Conservation (phyloP, 1,140 invertebrate species). For the Periplaneta americana region DNA sequence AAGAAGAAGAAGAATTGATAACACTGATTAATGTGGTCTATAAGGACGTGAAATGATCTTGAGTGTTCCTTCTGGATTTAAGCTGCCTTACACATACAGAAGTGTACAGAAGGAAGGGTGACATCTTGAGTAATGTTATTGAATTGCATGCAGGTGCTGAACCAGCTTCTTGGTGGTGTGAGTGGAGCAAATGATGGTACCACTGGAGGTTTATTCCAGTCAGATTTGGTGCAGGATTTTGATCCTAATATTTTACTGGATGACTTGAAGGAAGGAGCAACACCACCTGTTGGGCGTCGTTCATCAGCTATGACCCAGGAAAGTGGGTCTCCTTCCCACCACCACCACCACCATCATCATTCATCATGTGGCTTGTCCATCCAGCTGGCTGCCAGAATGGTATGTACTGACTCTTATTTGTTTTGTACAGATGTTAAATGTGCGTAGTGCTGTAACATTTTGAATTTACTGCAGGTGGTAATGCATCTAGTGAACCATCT, state of each 20-base stretch:
- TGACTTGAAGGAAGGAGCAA: constrained; percentile 43
- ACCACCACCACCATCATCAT: neutral
- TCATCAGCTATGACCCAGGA: neutral
- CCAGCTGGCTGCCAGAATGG: constrained; percentile 60
- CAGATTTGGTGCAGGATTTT: constrained; percentile 48
- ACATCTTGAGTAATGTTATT: no score
- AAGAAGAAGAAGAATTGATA: no score
- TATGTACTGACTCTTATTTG: constrained; percentile 22
- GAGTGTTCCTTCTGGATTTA: no score
- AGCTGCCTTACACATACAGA: no score
- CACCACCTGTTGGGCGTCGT: neutral
- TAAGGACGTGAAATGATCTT: no score
- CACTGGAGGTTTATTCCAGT: constrained; percentile 23
- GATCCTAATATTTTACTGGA: constrained; percentile 64
- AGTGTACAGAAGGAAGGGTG: no score
- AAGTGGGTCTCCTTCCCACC: neutral
- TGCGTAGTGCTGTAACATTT: neutral
- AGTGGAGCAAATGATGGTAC: constrained; percentile 13
- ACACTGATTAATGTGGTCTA: no score
- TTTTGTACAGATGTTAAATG: neutral
- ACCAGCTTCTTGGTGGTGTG: constrained; percentile 2
- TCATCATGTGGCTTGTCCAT: constrained; percentile 35
- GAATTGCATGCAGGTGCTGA: constrained; percentile 4
- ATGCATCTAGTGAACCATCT: constrained; percentile 82
- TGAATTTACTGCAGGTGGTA: constrained; percentile 42